These are phyloP conservation scores for Cephus cinctus DNA, from an alignment of 1,140 invertebrate genomes.

Conservation along the genomic window DNA sequence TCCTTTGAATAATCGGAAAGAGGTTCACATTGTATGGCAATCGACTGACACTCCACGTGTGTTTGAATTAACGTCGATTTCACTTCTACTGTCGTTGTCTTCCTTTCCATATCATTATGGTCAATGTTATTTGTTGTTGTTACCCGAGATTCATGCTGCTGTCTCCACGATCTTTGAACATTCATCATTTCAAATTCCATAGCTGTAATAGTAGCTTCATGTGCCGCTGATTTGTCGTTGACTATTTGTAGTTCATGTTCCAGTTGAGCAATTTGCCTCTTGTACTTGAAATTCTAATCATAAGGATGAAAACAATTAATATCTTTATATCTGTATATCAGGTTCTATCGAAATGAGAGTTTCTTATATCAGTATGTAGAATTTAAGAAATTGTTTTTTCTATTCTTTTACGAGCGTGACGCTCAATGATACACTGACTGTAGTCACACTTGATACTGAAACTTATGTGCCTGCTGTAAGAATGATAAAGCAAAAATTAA, in stretches of 20 bases:
- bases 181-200: constrained; percentile 40
- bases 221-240: constrained; percentile 28
- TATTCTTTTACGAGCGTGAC: no score
- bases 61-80: constrained; percentile 18
- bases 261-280: constrained; percentile 34
- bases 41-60: constrained; percentile 8
- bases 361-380: no score
- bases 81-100: constrained; percentile 7
- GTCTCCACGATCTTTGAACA: constrained; percentile 36
- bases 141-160: constrained; percentile 4
- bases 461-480: no score
- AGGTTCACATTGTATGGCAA: constrained; percentile 28
- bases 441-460: no score
- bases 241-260: constrained; percentile 34
- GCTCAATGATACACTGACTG: no score
- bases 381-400: no score
- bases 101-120: constrained; percentile 4
- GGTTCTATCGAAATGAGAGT: no score
- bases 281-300: constrained; percentile 37
- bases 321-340: not conserved
- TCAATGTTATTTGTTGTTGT: constrained; percentile 6
- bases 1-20: not conserved
- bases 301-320: constrained; percentile 9
- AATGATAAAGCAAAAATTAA: no score
- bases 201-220: constrained; percentile 28